Base-by-base conservation (phyloP, 1,140 invertebrate species). In the Procambarus clarkii region DNA sequence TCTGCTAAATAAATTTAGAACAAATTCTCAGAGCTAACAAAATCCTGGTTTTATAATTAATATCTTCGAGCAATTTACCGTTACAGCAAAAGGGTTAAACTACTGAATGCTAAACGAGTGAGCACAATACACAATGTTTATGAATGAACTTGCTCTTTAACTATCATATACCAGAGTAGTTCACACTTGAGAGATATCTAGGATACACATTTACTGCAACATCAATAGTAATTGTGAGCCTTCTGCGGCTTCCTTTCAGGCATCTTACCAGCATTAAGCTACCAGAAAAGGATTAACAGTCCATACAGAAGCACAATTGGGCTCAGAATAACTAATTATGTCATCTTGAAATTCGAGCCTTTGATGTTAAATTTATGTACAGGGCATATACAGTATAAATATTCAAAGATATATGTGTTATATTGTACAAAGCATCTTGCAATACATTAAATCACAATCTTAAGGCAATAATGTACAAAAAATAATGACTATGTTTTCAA, bases 391-490 rank as follows among this genome's bases (percentile, higher is more conserved):
- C 69, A 74, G 69, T 74, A 74, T 74, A 34, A 21, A 74, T 74
- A 74, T 74, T 74, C 69, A 74, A 24, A 74, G 69, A 74, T 74
- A 74, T 74, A 74, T 74, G 21, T 69, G 69, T 74, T 74, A 74
- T 34, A 74, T 74, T 74, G n/a, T 74, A 74, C 69, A 74, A 74
- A 74, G 69, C 69, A 9, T 74, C n/a, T 34, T 74, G n/a, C 24
- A 74, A 34, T 74, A 74, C 34, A 74, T 74, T 74, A 24, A 74
- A 74, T 74, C 69, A 74, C 69, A 74, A 74, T 74, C 69, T 74
- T 34, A 74, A 74, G 69, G 69, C 69, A 34, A 74, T 74, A 74
- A 74, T 74, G 69, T 74, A 74, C 69, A 74, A 74, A 74, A 74
- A 74, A 74, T 74, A 74, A 74, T 74, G 69, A 74, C 69, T 74